Conservation (phyloP, 1,140 invertebrate genomes). For the Rhyacophila brunnea region DNA sequence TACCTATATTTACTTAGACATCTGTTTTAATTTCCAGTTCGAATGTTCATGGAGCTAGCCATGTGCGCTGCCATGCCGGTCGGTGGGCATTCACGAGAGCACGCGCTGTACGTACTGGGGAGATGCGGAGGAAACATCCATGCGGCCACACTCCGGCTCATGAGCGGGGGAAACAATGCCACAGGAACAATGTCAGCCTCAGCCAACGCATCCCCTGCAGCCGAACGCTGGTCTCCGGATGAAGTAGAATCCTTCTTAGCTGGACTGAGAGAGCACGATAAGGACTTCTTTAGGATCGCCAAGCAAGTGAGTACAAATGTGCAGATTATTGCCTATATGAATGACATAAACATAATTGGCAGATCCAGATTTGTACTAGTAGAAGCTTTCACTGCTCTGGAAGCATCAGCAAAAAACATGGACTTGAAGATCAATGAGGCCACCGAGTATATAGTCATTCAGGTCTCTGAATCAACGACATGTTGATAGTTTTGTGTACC, state of each 20-base stretch:
- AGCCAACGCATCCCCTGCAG: slow-evolving; percentile 68
- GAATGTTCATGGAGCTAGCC: slow-evolving; percentile 89
- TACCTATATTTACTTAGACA: not conserved
- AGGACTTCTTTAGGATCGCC: slow-evolving; percentile 89
- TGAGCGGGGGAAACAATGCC: slow-evolving; percentile 46
- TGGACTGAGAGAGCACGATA: slow-evolving; percentile 85
- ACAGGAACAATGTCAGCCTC: slow-evolving; percentile 49
- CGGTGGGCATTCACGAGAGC: slow-evolving; percentile 91
- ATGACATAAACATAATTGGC: too few relatives aligned
- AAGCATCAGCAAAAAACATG: too few relatives aligned
- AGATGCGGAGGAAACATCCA: slow-evolving; percentile 85
- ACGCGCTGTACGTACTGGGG: slow-evolving; percentile 87
- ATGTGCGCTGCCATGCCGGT: slow-evolving; percentile 88
- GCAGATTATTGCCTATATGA: too few relatives aligned
- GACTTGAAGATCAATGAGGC: too few relatives aligned
- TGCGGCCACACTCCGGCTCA: slow-evolving; percentile 82
- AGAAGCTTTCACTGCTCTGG: too few relatives aligned
- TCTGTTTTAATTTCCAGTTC: slow-evolving; percentile 58
- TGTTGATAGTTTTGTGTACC: too few relatives aligned
- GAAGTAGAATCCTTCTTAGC: slow-evolving; percentile 89
- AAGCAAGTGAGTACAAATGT: slow-evolving; percentile 68
- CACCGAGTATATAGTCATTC: too few relatives aligned
- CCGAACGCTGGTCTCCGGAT: slow-evolving; percentile 81
- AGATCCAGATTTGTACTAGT: too few relatives aligned
- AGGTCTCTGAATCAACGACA: too few relatives aligned